These are phyloP conservation scores for Yponomeuta plumbellus DNA, from an alignment of 2,888 invertebrate species.

Conservation along the genomic window DNA sequence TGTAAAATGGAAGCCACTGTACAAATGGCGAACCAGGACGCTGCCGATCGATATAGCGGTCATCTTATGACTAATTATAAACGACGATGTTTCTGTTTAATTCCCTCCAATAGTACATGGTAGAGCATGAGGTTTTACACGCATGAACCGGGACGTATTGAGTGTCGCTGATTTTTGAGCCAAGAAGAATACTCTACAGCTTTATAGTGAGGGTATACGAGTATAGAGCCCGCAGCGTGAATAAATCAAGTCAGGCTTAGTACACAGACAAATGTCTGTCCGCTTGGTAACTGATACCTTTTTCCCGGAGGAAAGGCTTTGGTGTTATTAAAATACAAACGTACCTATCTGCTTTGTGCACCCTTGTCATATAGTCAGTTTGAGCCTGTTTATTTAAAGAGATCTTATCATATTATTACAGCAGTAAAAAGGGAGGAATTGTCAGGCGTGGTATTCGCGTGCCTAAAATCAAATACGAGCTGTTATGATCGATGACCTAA, in stretches of 20 bases:
- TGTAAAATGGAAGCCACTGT: neutral
- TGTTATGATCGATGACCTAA: neutral
- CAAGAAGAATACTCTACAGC: neutral
- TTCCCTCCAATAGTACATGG: constrained; percentile 18
- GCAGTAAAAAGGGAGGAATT: neutral
- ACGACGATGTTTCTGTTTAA: constrained; percentile 47
- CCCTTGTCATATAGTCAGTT: neutral
- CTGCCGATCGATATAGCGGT: constrained; percentile 6
- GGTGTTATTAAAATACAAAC: neutral
- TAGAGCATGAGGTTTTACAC: neutral
- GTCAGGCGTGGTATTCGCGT: neutral
- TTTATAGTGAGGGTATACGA: neutral
- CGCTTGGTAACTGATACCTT: neutral
- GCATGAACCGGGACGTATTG: neutral
- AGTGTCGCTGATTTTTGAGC: neutral
- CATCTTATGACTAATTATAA: constrained; percentile 45
- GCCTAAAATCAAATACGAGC: neutral
- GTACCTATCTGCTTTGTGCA: neutral
- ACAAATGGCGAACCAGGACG: neutral
- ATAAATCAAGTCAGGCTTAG: constrained; percentile 1
- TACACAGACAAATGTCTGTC: constrained; percentile 5
- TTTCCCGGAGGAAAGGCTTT: neutral
- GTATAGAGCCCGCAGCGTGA: neutral
- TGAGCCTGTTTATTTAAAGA: neutral
- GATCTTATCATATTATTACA: neutral